Conservation (phyloP, 2,113 vertebrate genomes). For the Gambusia holbrooki region DNA sequence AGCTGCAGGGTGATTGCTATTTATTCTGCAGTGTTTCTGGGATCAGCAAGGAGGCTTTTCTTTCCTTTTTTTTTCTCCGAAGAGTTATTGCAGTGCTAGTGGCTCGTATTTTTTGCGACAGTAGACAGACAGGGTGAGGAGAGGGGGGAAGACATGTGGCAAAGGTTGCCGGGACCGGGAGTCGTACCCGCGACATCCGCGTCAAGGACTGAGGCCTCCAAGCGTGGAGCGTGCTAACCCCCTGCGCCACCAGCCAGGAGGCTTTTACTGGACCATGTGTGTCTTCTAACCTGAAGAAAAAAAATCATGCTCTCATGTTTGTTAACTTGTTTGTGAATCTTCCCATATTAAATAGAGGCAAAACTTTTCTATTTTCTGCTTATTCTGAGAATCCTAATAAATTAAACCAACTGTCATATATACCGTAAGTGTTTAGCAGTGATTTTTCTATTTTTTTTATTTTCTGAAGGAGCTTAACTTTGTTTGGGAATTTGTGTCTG, state of each 20-base stretch:
- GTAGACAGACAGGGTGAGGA: no score
- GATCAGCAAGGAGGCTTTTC: background rate
- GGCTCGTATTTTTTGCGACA: no score
- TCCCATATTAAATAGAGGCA: background rate
- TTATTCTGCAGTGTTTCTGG: slow-evolving; percentile 48
- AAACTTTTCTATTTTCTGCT: background rate
- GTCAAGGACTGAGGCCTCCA: no score
- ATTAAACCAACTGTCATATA: slow-evolving; percentile 32
- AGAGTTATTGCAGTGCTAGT: no score
- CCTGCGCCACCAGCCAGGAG: background rate
- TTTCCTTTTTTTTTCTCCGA: background rate
- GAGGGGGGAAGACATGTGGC: no score
- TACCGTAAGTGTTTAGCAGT: background rate
- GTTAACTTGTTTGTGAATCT: slow-evolving; percentile 26
- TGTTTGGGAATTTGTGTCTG: background rate
- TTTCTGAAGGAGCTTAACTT: background rate
- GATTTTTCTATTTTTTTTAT: background rate
- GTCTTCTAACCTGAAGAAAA: slow-evolving; percentile 14
- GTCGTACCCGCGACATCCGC: no score
- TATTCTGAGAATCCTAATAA: slow-evolving; percentile 46
- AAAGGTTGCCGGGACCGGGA: no score
- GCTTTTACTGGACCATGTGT: slow-evolving; percentile 8
- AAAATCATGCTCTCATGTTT: slow-evolving; percentile 19
- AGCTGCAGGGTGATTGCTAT: slow-evolving; percentile 36
- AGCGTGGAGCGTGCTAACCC: no score